Evolutionary conservation across 1,140 invertebrate species (phyloP), one percentile per base, ranked within the genome.

Genomic region (Aphelenchoides besseyi): DNA sequence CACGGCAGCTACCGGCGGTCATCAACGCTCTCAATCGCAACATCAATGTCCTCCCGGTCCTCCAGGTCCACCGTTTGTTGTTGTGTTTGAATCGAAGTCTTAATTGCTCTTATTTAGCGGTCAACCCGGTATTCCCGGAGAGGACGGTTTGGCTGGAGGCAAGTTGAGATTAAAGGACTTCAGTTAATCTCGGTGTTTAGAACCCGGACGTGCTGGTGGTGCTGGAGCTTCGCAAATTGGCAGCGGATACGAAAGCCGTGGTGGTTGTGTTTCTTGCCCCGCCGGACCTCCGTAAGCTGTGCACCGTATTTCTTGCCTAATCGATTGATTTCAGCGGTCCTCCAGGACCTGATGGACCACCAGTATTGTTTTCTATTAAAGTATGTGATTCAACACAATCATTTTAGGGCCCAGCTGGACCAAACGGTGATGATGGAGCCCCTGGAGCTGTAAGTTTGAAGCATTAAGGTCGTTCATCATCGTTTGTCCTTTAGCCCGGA

Each of bases 31-130:
- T 37, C n/a, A 9, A 16, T 0, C 54, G 67, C 71, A 69, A 59
- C 64, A 36, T 52, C 55, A 59, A 33, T 71, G 72, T 28, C 69
- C 72, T 48, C 55, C 68, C 26, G 72, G 72, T 33, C 68, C 68
- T 48, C 72, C 72, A 37, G 68, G 71, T 30, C 64, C 63, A 36
- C 35, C 64, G 29, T 53, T 57, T 35, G 37, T 37, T 29, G 55
- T n/a, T n/a, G n/a, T n/a, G n/a, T n/a, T n/a, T n/a, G n/a, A n/a
- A n/a, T n/a, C n/a, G n/a, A n/a, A n/a, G n/a, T n/a, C n/a, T n/a
- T n/a, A n/a, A 61, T 30, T 41, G n/a, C n/a, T 41, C 37, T 41
- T 41, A 41, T 41, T 41, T 41, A 41, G 5, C n/a, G 37, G 5
- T 41, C 12, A 59, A 59, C 32, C 63, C 30, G 68, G 71, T 63